Evolutionary conservation across 2,888 invertebrate genomes (phyloP).

Genomic region (Dolomedes plantarius): DNA sequence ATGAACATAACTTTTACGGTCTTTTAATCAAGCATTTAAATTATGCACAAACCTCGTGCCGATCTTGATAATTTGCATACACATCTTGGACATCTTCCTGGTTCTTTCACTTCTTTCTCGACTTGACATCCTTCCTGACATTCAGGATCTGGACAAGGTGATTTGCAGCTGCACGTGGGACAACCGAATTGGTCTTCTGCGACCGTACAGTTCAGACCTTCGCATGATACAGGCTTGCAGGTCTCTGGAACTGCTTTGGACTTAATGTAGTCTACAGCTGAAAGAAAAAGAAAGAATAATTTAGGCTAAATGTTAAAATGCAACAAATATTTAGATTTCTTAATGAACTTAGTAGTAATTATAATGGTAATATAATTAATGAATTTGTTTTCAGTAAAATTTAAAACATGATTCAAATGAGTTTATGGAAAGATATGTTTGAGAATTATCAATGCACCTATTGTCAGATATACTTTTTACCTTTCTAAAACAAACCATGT

Average conservation of each 20-base stretch:
- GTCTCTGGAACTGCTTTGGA: slow-evolving; percentile 38
- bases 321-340: no score
- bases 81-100: slow-evolving; percentile 60
- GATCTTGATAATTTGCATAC: slow-evolving; percentile 63
- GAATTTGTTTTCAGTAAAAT: no score
- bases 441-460: no score
- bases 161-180: slow-evolving; percentile 42
- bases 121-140: slow-evolving; percentile 58
- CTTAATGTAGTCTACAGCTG: slow-evolving; percentile 39
- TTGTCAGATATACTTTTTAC: no score
- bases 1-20: no score
- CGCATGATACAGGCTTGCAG: slow-evolving; percentile 25
- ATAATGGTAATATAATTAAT: no score
- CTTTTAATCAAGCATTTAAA: no score
- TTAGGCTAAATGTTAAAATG: no score
- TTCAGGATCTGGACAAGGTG: slow-evolving; percentile 30
- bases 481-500: no score
- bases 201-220: slow-evolving; percentile 53
- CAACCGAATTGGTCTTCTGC: slow-evolving; percentile 41
- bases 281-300: background rate
- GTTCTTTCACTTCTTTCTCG: slow-evolving; percentile 30
- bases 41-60: slow-evolving; percentile 48
- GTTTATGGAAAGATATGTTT: no score
- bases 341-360: no score
- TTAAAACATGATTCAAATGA: no score